phyloP scores from a whole-genome alignment of 2,113 vertebrate species.

The Crotalus helleri region DNA sequence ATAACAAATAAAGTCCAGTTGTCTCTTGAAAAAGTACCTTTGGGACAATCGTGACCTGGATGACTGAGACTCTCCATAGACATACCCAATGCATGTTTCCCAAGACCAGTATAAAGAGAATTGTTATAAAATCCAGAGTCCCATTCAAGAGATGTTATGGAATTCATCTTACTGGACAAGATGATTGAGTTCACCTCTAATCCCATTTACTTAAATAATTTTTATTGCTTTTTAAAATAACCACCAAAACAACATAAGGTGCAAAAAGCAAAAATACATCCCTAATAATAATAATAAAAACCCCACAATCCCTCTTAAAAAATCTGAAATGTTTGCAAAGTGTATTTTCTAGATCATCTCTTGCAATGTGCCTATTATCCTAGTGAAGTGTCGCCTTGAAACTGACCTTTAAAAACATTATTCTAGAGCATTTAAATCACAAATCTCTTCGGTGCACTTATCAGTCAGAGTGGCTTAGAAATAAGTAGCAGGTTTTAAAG shows the following conservation, averaged over 20 bases:
- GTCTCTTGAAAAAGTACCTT: background rate
- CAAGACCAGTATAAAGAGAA: background rate
- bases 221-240: background rate
- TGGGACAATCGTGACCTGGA: background rate
- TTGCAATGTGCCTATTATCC: background rate
- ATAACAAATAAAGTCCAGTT: background rate
- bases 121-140: background rate
- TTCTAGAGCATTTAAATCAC: conserved; percentile 35
- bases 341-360: background rate
- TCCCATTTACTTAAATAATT: background rate
- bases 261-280: background rate
- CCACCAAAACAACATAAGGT: background rate
- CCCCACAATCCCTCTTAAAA: background rate
- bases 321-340: background rate
- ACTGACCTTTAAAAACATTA: conserved; percentile 36
- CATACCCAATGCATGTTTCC: background rate
- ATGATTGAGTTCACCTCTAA: background rate
- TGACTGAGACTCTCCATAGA: background rate
- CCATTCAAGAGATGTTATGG: background rate
- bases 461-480: conserved; percentile 33
- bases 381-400: conserved; percentile 29
- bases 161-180: background rate
- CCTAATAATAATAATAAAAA: background rate
- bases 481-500: conserved; percentile 19
- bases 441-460: conserved; percentile 19